Conservation (phyloP, 2,113 vertebrate species). For the Glaucidium brasilianum region DNA sequence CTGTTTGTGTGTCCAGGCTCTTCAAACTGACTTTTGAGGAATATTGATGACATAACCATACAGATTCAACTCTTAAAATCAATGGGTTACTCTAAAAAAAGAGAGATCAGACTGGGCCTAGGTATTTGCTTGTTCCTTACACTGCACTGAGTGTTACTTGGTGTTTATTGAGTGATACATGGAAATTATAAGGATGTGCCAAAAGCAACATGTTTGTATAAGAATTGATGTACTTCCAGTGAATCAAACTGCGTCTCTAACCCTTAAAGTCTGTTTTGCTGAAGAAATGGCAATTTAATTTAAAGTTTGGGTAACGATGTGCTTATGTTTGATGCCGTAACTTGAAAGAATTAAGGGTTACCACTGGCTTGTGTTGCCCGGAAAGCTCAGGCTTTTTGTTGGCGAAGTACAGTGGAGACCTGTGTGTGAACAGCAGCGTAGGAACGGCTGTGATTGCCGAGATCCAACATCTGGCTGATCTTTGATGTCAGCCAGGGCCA, state of each 20-base stretch:
- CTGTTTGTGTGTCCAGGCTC: neutral
- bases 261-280: neutral
- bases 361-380: neutral
- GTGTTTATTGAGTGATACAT: neutral
- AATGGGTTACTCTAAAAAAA: neutral
- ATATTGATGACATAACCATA: accelerated
- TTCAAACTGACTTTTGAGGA: neutral
- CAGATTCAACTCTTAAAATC: neutral
- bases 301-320: neutral
- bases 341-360: neutral
- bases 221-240: neutral
- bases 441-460: neutral
- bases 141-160: neutral
- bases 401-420: neutral
- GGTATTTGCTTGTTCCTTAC: neutral
- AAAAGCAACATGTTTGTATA: neutral
- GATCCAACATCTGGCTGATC: neutral
- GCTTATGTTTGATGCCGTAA: neutral
- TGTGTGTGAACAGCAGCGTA: neutral
- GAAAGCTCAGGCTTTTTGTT: neutral
- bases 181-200: neutral
- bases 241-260: neutral
- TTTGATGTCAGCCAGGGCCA: neutral
- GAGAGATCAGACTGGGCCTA: neutral
- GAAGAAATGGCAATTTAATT: neutral